A percentile compares a stretch with the other conserved stretches of the same genome.
These are phyloP conservation scores for Rhodophaea formosa DNA, from an alignment of 2,888 invertebrate genomes.

Conservation along the genomic window DNA sequence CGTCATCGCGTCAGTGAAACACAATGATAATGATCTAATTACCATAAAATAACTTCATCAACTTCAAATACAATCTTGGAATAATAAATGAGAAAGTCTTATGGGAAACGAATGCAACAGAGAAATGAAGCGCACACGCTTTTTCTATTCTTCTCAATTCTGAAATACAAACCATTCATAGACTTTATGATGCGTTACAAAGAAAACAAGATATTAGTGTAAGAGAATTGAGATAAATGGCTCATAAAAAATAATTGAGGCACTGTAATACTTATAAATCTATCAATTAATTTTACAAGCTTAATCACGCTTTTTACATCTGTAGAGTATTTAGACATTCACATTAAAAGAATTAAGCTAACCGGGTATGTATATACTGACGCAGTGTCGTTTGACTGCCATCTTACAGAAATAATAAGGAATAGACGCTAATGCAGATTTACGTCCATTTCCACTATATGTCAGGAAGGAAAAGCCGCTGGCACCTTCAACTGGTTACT, in stretches of 20 bases:
- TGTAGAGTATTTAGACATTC: too few relatives aligned
- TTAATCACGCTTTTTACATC: too few relatives aligned
- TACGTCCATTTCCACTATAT: too few relatives aligned
- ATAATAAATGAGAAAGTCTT: conserved; percentile 6
- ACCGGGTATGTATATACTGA: too few relatives aligned
- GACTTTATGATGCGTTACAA: background rate
- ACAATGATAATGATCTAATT: background rate
- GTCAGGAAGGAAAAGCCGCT: too few relatives aligned
- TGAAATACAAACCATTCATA: background rate
- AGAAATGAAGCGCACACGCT: background rate
- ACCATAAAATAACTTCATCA: conserved; percentile 2
- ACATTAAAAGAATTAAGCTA: too few relatives aligned
- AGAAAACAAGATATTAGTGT: background rate
- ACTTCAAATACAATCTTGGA: background rate
- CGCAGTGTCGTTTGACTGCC: too few relatives aligned
- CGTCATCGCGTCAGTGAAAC: background rate
- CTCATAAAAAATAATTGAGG: background rate
- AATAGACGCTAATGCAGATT: too few relatives aligned
- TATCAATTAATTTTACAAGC: too few relatives aligned
- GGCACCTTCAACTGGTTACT: too few relatives aligned
- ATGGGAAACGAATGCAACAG: background rate
- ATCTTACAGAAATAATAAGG: too few relatives aligned
- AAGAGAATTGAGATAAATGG: background rate
- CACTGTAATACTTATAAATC: background rate
- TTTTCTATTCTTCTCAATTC: background rate